Evolutionary conservation across 2,888 invertebrate species (phyloP), one percentile per base, ranked within the genome.

Genomic region (Apomyelois bistriatella): DNA sequence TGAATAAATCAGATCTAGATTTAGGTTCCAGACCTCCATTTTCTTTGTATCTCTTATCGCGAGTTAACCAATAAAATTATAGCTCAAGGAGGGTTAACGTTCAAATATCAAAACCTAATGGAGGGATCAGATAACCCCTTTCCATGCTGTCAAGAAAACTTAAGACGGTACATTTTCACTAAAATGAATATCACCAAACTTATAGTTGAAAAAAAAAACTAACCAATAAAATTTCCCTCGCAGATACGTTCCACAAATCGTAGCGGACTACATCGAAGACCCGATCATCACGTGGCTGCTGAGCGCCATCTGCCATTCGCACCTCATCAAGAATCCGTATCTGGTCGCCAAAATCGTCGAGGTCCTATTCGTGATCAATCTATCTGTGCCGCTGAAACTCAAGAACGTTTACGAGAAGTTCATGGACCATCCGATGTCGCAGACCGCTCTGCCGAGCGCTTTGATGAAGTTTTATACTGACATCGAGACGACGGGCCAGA

Each of bases 401-500:
- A 89, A 92, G 70, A 90, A 90, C 48, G 91, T 96, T 7, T 94
- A 95, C 71, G 92, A 93, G 56, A 92, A 95, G 78, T 93, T 99
- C 66, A 96, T 98, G 94, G 94, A 95, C 61, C 97, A 98, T 79
- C 95, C 95, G 51, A 77, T 89, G 79, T 89, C 89, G 0, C 94
- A 95, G 68, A 94, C 94, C 2, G 92, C 93, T 55, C 90, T 99
- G 56, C 96, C 98, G 0, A 95, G 97, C 64, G 95, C 96, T 13
- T 92, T 99, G 37, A 98, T 99, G 98, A 97, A 97, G 85, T 99
- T 99, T 90, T 99, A 99, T 86, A 98, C 98, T 66, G 98, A 98
- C 71, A 97, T 99, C 53, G 99, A 99, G 90, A 97, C 97, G 9
- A 99, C 99, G 8, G 99, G 99, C 8, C 97, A 98, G 65, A 98